A percentile compares a stretch with the other conserved stretches of the same genome.
Evolutionary conservation across 2,113 vertebrate genomes (phyloP).

Genomic region (Cochlearius cochlearius): DNA sequence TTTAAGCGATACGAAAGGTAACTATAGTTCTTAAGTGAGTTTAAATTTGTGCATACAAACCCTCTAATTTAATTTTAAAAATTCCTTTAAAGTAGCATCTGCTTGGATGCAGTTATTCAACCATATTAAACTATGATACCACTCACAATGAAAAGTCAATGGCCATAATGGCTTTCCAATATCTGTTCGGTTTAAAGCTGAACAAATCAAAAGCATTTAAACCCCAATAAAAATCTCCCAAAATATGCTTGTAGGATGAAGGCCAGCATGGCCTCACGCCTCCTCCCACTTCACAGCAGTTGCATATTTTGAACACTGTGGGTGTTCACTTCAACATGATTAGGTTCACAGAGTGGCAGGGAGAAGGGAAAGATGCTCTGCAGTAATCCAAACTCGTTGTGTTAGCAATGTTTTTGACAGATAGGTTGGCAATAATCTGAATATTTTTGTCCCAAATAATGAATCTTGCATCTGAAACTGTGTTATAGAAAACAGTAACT

Average conservation of each 20-base stretch:
- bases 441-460: slow-evolving; percentile 55
- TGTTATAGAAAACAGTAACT: slow-evolving; percentile 41
- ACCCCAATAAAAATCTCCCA: not conserved
- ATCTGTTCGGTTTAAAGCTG: not conserved
- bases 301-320: slow-evolving; percentile 26
- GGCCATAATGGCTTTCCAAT: not conserved
- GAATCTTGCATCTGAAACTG: slow-evolving; percentile 49
- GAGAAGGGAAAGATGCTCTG: not conserved
- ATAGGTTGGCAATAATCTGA: slow-evolving; percentile 39
- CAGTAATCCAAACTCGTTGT: slow-evolving; percentile 21
- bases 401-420: slow-evolving; percentile 34
- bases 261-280: not conserved
- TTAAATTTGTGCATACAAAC: not conserved
- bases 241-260: slow-evolving; percentile 10
- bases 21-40: not conserved
- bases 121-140: not conserved
- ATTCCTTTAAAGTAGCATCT: not conserved
- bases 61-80: not conserved
- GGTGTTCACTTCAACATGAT: slow-evolving; percentile 39
- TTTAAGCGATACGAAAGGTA: not conserved
- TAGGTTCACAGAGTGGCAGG: slow-evolving; percentile 6
- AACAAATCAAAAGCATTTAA: not conserved
- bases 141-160: accelerated
- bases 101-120: not conserved
- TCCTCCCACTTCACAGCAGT: slow-evolving; percentile 24